phyloP scores from a whole-genome alignment of 2,797 vertebrate genomes.

The Enteromius viviparus region DNA sequence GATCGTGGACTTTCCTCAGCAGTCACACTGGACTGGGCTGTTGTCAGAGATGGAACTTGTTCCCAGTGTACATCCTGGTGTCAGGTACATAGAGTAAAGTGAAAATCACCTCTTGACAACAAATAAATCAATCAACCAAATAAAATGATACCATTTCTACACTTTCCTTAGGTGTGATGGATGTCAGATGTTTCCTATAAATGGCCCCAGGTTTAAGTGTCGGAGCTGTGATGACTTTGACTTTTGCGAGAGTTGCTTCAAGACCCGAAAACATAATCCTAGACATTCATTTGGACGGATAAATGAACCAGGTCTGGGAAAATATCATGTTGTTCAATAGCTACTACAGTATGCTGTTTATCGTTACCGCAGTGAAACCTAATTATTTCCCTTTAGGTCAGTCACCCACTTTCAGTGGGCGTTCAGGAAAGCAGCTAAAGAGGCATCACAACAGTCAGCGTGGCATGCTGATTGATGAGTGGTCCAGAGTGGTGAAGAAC shows the following conservation, averaged over 20 bases:
- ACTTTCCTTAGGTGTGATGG: slow-evolving; percentile 87
- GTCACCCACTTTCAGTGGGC: slow-evolving; percentile 91
- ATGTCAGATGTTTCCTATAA: slow-evolving; percentile 99
- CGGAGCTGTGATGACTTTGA: slow-evolving; percentile 97
- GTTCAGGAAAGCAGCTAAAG: slow-evolving; percentile 95
- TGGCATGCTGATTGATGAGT: slow-evolving; percentile 95
- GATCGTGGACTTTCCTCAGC: slow-evolving; percentile 97
- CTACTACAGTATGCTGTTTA: not conserved
- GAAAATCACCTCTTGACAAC: not conserved
- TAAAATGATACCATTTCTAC: not conserved
- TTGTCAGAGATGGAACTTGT: slow-evolving; percentile 98
- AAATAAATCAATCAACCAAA: not conserved
- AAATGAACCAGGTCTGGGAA: slow-evolving; percentile 89
- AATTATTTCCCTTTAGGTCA: slow-evolving; percentile 80
- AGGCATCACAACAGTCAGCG: slow-evolving; percentile 89
- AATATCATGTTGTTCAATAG: not conserved
- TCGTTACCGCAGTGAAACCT: not conserved
- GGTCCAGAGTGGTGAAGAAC: slow-evolving; percentile 95
- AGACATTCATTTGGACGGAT: slow-evolving; percentile 96
- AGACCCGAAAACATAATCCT: slow-evolving; percentile 92
- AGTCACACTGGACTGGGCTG: slow-evolving; percentile 97
- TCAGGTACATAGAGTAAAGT: slow-evolving; percentile 80
- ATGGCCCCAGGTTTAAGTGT: slow-evolving; percentile 96
- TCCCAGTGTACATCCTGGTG: slow-evolving; percentile 94
- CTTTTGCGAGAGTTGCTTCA: slow-evolving; percentile 97